A percentile compares a stretch with the other conserved stretches of the same genome.
These are phyloP conservation scores for Amphipoea oculea DNA, from an alignment of 2,888 invertebrate species.

Conservation along the genomic window DNA sequence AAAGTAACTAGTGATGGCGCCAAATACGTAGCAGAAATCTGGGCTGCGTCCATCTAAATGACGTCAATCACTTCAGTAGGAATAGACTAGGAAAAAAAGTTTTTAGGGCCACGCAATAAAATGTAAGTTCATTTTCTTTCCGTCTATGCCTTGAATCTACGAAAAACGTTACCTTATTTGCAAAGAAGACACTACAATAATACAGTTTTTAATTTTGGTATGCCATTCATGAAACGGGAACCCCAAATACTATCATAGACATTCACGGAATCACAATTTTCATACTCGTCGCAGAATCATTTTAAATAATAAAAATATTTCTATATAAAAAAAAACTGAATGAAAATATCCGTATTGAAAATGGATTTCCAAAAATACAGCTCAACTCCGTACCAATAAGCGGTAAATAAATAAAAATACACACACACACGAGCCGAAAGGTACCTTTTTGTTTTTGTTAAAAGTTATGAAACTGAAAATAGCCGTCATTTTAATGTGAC, in stretches of 20 bases:
- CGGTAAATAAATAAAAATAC: conserved; percentile 31
- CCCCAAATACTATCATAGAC: background rate
- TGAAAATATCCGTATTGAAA: conserved; percentile 10
- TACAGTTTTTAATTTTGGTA: background rate
- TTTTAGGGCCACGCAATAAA: no score
- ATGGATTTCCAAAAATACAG: conserved; percentile 11
- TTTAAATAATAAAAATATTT: background rate
- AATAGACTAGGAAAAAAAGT: no score
- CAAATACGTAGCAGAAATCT: no score
- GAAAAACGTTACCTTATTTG: background rate
- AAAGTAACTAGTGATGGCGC: no score
- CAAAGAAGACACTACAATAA: background rate
- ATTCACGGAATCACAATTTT: background rate
- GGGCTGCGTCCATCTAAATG: no score
- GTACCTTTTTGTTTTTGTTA: conserved; percentile 51
- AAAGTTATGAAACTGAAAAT: conserved; percentile 60
- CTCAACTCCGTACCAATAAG: background rate
- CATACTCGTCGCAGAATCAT: background rate
- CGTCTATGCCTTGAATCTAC: background rate
- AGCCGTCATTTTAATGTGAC: conserved; percentile 59
- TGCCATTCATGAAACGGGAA: background rate
- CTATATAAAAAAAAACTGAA: background rate
- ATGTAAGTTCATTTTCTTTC: background rate
- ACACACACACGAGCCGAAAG: background rate
- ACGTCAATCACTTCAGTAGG: no score